Evolutionary conservation across 2,888 invertebrate species (phyloP).

Genomic region (Drosophila prostipennis): DNA sequence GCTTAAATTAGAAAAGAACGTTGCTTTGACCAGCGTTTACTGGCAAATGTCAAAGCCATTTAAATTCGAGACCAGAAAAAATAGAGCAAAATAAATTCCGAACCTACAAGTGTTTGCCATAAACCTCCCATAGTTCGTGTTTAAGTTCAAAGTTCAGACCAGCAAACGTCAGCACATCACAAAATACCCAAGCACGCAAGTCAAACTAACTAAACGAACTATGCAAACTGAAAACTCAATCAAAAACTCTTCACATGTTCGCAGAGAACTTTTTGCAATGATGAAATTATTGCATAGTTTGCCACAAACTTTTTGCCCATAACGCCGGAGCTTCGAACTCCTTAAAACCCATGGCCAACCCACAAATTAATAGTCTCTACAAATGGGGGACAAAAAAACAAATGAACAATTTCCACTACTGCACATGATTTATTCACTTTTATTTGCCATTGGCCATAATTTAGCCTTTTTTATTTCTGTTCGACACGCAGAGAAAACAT

Average conservation of each 20-base stretch:
- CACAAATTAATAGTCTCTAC: constrained; percentile 26
- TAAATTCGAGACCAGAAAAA: background rate
- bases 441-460: constrained; percentile 24
- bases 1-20: no score
- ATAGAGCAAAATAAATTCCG: no score
- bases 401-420: constrained; percentile 12
- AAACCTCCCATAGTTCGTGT: background rate
- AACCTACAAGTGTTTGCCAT: background rate
- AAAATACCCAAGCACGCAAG: constrained; percentile 14
- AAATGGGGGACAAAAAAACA: constrained; percentile 8
- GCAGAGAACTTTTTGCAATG: constrained; percentile 55
- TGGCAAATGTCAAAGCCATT: background rate
- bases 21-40: no score
- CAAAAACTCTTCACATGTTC: constrained; percentile 64
- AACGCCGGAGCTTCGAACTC: background rate
- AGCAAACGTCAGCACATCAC: constrained; percentile 9
- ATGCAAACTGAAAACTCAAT: constrained; percentile 60
- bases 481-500: constrained; percentile 30
- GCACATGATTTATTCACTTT: constrained; percentile 35
- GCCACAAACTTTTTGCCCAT: constrained; percentile 22
- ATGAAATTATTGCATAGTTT: constrained; percentile 60
- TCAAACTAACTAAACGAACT: constrained; percentile 51
- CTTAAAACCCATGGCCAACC: background rate
- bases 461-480: constrained; percentile 31
- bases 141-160: constrained; percentile 16